phyloP scores from a whole-genome alignment of 2,888 invertebrate genomes.

The Eristalinus sepulchralis region DNA sequence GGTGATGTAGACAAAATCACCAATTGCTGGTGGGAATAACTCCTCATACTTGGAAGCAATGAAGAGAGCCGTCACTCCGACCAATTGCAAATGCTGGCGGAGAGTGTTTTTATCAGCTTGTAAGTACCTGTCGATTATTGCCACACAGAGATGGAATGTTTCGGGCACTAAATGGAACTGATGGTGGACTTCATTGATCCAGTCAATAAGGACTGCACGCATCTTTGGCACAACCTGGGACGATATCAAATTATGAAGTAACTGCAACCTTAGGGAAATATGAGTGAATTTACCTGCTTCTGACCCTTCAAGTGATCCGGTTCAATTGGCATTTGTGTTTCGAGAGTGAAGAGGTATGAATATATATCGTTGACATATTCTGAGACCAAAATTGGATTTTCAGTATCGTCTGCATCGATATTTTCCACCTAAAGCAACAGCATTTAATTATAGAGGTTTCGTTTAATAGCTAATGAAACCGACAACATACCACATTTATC shows the following conservation, averaged over 20 bases:
- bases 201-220: conserved; percentile 94
- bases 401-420: conserved; percentile 88
- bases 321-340: conserved; percentile 85
- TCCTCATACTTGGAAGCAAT: conserved; percentile 98
- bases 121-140: conserved; percentile 94
- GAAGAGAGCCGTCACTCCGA: conserved; percentile 94
- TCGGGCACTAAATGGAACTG: conserved; percentile 93
- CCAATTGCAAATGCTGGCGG: conserved; percentile 89
- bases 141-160: conserved; percentile 93
- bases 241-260: neutral
- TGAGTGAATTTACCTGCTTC: conserved; percentile 75
- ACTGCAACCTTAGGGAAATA: neutral
- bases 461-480: neutral
- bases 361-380: conserved; percentile 96
- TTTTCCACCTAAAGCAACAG: conserved; percentile 82
- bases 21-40: conserved; percentile 92
- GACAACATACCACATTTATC: conserved; percentile 71
- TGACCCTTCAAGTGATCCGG: conserved; percentile 86
- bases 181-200: conserved; percentile 95
- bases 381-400: conserved; percentile 90
- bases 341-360: conserved; percentile 88
- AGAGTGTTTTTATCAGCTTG: conserved; percentile 83
- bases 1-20: conserved; percentile 95
- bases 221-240: conserved; percentile 88
- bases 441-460: neutral